Base-by-base conservation (phyloP, 1,140 invertebrate species). In the Drosophila willistoni region DNA sequence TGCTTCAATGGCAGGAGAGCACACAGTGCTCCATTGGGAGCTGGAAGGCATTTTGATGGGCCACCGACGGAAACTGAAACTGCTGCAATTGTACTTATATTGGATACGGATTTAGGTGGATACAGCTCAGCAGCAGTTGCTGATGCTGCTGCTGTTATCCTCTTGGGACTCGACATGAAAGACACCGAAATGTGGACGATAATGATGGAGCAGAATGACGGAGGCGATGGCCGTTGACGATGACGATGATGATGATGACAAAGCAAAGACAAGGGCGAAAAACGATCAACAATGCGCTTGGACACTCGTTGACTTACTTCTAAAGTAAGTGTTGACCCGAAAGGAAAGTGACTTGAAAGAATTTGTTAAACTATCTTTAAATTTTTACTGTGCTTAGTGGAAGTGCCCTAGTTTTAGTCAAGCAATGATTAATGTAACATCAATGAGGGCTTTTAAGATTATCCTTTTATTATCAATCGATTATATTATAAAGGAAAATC, bases 71-170 rank as follows among this genome's bases (percentile, higher is more conserved):
- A 60, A 34, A 57, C 47, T 61, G 55, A 71, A 62, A 47, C 62
- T 65, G 44, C 71, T 86, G 83, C 82, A 86, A 86, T 86, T 84
- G 82, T 75, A 72, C 83, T 51, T 51, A 87, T 87, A 86, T 86
- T 79, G 83, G 83, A 86, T 86, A 87, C 87, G 82, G 79, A 86
- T 86, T 85, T 86, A 72, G 75, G 19, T 51, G 9, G 44, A 19
- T 22, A 13, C 34, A 71, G 74, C 78, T 22, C 19, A 2, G 19
- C 19, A 22, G 19, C 19, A 22, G 19, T 22, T 59, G 74, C 80
- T 0, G 25, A 9, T 12, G 36, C 36, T 39, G 78, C 77, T 72
- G 79, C 79, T 76, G 79, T 76, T 60, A 57, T 55, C 36, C 74
- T 54, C 74, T 68, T 19, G 74, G 67, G 74, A 70, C 14, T 77